Conservation (phyloP, 2,797 vertebrate species). For the Karalla daura region DNA sequence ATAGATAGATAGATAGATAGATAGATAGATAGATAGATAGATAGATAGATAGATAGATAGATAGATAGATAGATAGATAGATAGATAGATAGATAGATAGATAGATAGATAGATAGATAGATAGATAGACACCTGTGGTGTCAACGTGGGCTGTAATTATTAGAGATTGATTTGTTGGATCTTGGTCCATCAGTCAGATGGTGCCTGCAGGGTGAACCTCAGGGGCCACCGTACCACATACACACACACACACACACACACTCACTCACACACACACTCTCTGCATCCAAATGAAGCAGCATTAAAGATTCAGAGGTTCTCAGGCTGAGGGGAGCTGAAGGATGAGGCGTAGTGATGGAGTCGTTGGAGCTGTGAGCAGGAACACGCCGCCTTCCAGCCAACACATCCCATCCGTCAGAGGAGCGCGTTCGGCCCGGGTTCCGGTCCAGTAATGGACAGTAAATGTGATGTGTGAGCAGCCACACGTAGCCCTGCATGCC, state of each 20-base stretch:
- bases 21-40: no score
- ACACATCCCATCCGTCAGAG: slow-evolving; percentile 3
- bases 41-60: no score
- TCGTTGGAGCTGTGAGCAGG: background rate
- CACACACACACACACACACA: no score
- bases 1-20: no score
- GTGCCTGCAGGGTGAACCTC: background rate
- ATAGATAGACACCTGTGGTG: no score
- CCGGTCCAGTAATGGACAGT: slow-evolving; percentile 7
- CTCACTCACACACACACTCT: no score
- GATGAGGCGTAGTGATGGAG: background rate
- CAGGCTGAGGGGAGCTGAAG: background rate
- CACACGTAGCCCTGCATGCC: no score
- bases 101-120: no score
- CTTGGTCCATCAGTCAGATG: background rate
- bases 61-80: no score
- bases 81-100: no score
- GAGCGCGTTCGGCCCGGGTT: slow-evolving; percentile 8
- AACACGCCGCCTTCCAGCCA: background rate
- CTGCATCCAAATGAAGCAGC: slow-evolving; percentile 25
- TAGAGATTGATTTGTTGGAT: no score
- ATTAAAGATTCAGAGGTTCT: slow-evolving; percentile 27
- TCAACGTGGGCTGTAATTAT: background rate
- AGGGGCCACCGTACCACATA: background rate
- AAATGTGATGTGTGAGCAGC: slow-evolving; percentile 7